Conservation (phyloP, 1,140 invertebrate species). For the Pissodes strobi region DNA sequence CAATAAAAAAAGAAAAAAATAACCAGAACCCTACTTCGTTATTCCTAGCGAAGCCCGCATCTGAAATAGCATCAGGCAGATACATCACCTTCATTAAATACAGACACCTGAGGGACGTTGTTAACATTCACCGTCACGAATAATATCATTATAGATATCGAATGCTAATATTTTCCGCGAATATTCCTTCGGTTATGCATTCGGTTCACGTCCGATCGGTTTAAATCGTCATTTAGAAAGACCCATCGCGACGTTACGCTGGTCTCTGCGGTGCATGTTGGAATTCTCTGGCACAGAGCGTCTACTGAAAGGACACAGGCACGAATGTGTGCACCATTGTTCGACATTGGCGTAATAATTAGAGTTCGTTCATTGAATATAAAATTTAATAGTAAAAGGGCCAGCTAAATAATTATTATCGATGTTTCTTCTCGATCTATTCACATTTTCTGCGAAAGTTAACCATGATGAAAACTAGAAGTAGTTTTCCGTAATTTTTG, state of each 20-base stretch:
- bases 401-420: no score
- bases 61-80: constrained; percentile 1
- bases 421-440: no score
- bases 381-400: no score
- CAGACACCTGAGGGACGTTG: constrained; percentile 27
- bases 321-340: neutral
- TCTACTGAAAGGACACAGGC: neutral
- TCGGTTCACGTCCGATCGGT: constrained; percentile 31
- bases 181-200: constrained; percentile 24
- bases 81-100: constrained; percentile 29
- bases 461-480: no score
- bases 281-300: constrained; percentile 16
- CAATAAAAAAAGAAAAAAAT: neutral
- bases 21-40: constrained; percentile 9
- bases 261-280: constrained; percentile 23
- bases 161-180: constrained; percentile 29
- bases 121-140: constrained; percentile 32
- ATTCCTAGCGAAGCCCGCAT: neutral
- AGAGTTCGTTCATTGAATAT: neutral
- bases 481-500: no score
- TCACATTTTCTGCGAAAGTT: no score
- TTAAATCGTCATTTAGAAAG: constrained; percentile 30
- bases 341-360: neutral
- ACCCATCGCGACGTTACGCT: constrained; percentile 7
- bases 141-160: constrained; percentile 33